Percentiles rank a stretch among this genome's conserved stretches.
These are phyloP conservation scores for Aphidius colemani DNA, from an alignment of 2,888 invertebrate genomes.

Conservation along the genomic window DNA sequence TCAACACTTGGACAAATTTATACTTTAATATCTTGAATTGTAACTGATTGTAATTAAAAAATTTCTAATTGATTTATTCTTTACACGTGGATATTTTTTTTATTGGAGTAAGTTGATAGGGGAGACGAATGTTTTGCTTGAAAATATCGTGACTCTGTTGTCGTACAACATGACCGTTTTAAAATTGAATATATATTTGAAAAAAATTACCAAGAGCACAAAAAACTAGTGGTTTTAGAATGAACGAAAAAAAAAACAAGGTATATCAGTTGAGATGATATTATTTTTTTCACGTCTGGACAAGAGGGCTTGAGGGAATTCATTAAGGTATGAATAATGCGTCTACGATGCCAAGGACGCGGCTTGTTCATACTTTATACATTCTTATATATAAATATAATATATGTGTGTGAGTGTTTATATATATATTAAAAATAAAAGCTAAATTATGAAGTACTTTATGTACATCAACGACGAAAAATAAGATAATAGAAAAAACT, in stretches of 20 bases:
- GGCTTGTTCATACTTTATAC: too few species aligned
- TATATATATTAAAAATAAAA: too few species aligned
- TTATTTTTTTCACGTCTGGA: constrained; percentile 19
- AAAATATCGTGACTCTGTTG: not conserved
- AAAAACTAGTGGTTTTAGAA: constrained; percentile 7
- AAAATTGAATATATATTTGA: too few species aligned
- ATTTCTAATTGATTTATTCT: too few species aligned
- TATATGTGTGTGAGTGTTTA: too few species aligned
- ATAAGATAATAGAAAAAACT: not conserved
- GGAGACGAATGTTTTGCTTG: too few species aligned
- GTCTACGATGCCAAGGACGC: constrained; percentile 59
- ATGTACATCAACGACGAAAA: constrained; percentile 27
- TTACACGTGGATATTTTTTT: too few species aligned
- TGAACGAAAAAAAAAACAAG: not conserved
- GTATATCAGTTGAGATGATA: not conserved
- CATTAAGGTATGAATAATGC: constrained; percentile 59
- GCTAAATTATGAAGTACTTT: not conserved
- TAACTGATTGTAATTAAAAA: too few species aligned
- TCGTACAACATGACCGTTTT: too few species aligned
- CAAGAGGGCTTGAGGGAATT: constrained; percentile 48
- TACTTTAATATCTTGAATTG: too few species aligned
- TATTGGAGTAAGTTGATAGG: too few species aligned
- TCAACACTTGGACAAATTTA: not conserved
- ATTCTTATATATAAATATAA: too few species aligned
- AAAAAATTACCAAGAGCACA: not conserved